Evolutionary conservation across 2,888 invertebrate species (phyloP).

Genomic region (Drosophila imparisetae): DNA sequence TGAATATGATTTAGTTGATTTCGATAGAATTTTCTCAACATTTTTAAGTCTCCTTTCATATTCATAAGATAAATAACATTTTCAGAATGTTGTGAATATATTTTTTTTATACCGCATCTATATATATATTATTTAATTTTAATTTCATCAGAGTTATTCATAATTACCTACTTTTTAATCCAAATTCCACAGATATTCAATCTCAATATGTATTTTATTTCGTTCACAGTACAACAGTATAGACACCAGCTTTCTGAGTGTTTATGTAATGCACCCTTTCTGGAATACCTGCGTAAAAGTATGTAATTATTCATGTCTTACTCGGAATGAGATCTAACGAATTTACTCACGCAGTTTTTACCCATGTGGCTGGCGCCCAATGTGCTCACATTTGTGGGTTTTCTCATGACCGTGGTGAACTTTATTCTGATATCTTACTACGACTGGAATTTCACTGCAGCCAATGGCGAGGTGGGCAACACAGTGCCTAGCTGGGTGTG

Average conservation of each 20-base stretch:
- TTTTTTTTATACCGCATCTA: neutral
- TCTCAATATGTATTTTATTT: neutral
- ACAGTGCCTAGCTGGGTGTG: constrained; percentile 94
- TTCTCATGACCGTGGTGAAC: constrained; percentile 94
- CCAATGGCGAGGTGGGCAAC: constrained; percentile 80
- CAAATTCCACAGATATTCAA: neutral
- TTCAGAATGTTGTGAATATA: neutral
- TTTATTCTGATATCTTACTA: constrained; percentile 93
- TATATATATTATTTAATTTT: neutral
- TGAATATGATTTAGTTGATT: neutral
- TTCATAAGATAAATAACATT: neutral
- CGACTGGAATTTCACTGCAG: constrained; percentile 91
- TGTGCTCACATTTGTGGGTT: constrained; percentile 96
- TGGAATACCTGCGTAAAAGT: constrained; percentile 99
- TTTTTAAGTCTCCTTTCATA: no score
- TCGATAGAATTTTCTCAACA: neutral
- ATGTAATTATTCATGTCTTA: constrained; percentile 48
- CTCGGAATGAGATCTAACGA: neutral
- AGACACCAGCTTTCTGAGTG: constrained; percentile 97
- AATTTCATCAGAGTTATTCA: neutral
- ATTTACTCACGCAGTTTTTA: constrained; percentile 89
- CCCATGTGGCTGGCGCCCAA: constrained; percentile 99
- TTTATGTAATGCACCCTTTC: constrained; percentile 99
- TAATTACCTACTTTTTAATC: neutral
- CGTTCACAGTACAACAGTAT: constrained; percentile 96